These are phyloP conservation scores for Lerema accius DNA, from an alignment of 1,140 invertebrate genomes.

Conservation along the genomic window DNA sequence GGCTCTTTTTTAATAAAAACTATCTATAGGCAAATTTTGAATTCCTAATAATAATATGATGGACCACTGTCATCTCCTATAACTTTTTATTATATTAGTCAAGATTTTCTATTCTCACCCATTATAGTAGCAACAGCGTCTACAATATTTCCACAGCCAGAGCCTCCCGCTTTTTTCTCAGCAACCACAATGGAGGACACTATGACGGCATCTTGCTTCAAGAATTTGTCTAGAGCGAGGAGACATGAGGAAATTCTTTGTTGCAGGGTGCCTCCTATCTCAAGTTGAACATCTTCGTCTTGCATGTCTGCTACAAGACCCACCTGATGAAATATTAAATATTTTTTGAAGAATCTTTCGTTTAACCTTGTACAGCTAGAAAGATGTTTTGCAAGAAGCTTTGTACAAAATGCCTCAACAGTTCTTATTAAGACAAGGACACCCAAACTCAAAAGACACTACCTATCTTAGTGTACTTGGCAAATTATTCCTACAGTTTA, in stretches of 20 bases:
- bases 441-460: no score
- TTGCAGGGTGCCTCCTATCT: conserved; percentile 91
- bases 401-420: not conserved
- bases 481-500: no score
- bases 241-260: conserved; percentile 93
- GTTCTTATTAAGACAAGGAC: no score
- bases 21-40: no score
- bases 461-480: no score
- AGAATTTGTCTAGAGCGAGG: conserved; percentile 86
- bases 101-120: conserved; percentile 62
- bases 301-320: conserved; percentile 91
- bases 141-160: conserved; percentile 84
- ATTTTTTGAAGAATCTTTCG: not conserved
- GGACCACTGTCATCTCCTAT: no score
- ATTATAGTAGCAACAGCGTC: conserved; percentile 87
- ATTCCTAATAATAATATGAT: no score
- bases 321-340: conserved; percentile 65
- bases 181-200: conserved; percentile 92
- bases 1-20: no score
- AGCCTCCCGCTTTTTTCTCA: conserved; percentile 85
- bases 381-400: no score
- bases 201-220: conserved; percentile 85
- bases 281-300: conserved; percentile 89
- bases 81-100: no score
- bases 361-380: no score